phyloP scores from a whole-genome alignment of 2,888 invertebrate genomes.

The Drosophila vallismaia region DNA sequence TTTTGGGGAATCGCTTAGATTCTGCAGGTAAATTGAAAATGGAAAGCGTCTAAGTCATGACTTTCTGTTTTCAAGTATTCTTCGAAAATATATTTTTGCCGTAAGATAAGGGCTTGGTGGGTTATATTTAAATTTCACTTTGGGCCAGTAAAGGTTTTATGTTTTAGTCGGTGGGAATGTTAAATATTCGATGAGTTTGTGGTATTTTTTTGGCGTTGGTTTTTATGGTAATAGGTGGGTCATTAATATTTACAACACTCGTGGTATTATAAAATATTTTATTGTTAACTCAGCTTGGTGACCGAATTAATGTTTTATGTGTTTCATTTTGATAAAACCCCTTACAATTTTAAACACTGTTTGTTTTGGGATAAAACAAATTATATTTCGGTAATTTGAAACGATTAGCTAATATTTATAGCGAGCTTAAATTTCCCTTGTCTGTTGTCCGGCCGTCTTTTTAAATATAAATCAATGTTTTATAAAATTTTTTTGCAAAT shows the following conservation, averaged over 20 bases:
- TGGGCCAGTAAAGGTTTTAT: conserved; percentile 13
- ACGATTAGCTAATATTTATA: neutral
- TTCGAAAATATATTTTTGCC: conserved; percentile 16
- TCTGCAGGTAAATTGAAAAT: conserved; percentile 45
- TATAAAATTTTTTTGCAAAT: conserved; percentile 38
- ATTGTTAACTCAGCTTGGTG: neutral
- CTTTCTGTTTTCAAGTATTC: conserved; percentile 52
- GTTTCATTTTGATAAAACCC: neutral
- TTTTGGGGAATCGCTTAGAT: conserved; percentile 6
- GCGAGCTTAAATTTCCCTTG: conserved; percentile 17
- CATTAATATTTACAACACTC: neutral
- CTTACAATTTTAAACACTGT: neutral
- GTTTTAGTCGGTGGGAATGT: neutral
- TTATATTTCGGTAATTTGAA: neutral
- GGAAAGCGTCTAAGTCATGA: conserved; percentile 48
- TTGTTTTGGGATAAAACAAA: conserved; percentile 1
- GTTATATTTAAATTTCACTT: conserved; percentile 33
- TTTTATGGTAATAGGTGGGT: neutral
- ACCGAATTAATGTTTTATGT: neutral
- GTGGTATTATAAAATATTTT: neutral
- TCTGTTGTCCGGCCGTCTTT: neutral
- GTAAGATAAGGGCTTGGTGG: conserved; percentile 10
- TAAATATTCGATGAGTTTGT: conserved; percentile 4
- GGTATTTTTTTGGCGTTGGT: neutral
- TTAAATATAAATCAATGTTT: conserved; percentile 15